Percentiles rank a stretch among this genome's conserved stretches.
These are phyloP conservation scores for Sebastes hubbsi DNA, from an alignment of 2,797 vertebrate species.

Conservation along the genomic window DNA sequence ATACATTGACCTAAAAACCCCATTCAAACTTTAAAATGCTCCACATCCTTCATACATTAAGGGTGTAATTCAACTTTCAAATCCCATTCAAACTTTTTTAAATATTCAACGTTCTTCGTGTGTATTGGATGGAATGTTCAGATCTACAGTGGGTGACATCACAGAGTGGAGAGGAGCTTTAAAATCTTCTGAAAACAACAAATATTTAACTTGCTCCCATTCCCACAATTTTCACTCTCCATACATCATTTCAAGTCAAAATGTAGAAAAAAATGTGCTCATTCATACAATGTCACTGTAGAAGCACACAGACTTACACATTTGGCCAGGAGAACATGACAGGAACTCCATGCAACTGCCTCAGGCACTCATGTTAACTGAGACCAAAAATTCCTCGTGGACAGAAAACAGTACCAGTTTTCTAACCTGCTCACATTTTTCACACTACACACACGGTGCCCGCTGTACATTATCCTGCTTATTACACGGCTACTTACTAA, in stretches of 20 bases:
- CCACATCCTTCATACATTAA: not conserved
- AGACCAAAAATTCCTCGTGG: not conserved
- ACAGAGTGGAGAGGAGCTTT: not conserved
- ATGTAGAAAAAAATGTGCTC: not conserved
- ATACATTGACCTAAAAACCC: not conserved
- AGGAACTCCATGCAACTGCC: not conserved
- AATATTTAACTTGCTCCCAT: too few species aligned
- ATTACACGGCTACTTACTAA: too few species aligned
- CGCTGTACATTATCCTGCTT: too few species aligned
- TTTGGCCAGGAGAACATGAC: not conserved
- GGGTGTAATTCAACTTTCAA: too few species aligned
- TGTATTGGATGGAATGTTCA: not conserved
- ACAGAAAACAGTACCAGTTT: too few species aligned
- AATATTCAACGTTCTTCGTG: not conserved
- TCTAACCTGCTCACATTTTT: not conserved
- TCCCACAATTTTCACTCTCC: too few species aligned
- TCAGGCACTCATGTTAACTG: not conserved
- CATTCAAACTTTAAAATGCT: not conserved
- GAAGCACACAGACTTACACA: not conserved
- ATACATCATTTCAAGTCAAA: not conserved
- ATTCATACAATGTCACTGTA: not conserved
- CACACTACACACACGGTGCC: too few species aligned
- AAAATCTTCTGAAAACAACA: too few species aligned
- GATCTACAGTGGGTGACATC: not conserved
- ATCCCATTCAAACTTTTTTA: not conserved